Evolutionary conservation across 2,113 vertebrate genomes (phyloP), one percentile per base, ranked within the genome.

Genomic region (Nesoenas mayeri): DNA sequence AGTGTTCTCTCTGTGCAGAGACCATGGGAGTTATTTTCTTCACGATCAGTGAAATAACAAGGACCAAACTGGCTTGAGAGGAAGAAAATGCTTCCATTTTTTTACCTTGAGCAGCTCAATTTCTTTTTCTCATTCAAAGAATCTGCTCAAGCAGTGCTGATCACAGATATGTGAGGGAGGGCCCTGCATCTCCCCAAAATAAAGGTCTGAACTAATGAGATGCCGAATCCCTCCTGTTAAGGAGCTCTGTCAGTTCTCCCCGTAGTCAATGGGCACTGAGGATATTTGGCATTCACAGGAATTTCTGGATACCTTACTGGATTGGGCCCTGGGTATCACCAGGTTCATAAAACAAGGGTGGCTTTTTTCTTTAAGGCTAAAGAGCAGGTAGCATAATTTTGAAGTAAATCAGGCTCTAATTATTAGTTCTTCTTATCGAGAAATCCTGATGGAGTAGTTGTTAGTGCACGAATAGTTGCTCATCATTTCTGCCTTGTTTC

Each of bases 171-270:
- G 2, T 58, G 88, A 93, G 21, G 77, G 36, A 85, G 87, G 79
- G 77, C 81, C 34, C 29, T 75, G 56, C 26, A 16, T 87, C 83
- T 89, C 72, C 93, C 87, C 67, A 75, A 5, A 86, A 82, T 86
- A 86, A 87, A 97, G 93, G 93, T 96, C 95, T 72, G 57, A 94
- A 74, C n/a, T 91, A 82, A 86, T 78, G 79, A 92, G 82, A 87
- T 94, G 85, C 84, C 0, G 16, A 82, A 57, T 90, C 34, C n/a
- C 28, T 84, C 83, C 70, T 66, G 83, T 47, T 81, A 54, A 61
- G 56, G 66, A 77, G 73, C 66, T 61, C 89, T 51, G 38, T 88
- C 85, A 47, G 3, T 70, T 65, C 32, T 34, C 42, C 40, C 47
- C 24, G 62, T 61, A 91, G 85, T 83, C 25, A 22, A 86, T 84